phyloP scores from a whole-genome alignment of 2,888 invertebrate species.

The Glaucopsyche alexis region DNA sequence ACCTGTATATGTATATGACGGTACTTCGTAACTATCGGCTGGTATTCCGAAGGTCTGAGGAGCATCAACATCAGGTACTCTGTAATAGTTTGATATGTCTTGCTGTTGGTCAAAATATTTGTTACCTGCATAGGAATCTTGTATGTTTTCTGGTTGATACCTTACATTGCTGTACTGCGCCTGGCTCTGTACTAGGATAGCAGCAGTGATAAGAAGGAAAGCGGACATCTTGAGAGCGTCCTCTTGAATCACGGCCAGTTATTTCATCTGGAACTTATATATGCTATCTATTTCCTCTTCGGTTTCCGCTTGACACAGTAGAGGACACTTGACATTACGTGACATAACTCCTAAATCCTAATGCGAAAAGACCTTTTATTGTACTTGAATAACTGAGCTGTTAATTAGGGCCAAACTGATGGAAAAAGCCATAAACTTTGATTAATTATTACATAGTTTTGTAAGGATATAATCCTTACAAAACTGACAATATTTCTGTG shows the following conservation, averaged over 20 bases:
- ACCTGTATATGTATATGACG: background rate
- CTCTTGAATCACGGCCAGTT: background rate
- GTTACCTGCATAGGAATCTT: background rate
- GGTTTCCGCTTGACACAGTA: background rate
- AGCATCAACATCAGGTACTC: background rate
- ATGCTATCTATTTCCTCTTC: background rate
- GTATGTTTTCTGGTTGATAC: constrained; percentile 11
- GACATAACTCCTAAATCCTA: background rate
- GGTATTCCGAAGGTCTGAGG: constrained; percentile 1
- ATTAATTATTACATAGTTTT: no score
- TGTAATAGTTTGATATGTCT: background rate
- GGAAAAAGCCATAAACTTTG: background rate
- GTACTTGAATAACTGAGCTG: background rate
- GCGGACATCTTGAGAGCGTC: constrained; percentile 7
- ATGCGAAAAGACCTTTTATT: background rate
- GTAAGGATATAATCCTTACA: no score
- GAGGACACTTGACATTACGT: constrained; percentile 8
- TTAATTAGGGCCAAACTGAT: background rate
- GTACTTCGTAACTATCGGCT: constrained; percentile 15
- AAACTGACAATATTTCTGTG: no score
- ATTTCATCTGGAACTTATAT: background rate
- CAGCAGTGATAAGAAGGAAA: background rate
- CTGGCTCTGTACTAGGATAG: background rate
- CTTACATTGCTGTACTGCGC: constrained; percentile 24
- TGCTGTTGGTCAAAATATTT: background rate